Evolutionary conservation across 2,888 invertebrate species (phyloP), one percentile per base, ranked within the genome.

Genomic region (Junonia oenone): DNA sequence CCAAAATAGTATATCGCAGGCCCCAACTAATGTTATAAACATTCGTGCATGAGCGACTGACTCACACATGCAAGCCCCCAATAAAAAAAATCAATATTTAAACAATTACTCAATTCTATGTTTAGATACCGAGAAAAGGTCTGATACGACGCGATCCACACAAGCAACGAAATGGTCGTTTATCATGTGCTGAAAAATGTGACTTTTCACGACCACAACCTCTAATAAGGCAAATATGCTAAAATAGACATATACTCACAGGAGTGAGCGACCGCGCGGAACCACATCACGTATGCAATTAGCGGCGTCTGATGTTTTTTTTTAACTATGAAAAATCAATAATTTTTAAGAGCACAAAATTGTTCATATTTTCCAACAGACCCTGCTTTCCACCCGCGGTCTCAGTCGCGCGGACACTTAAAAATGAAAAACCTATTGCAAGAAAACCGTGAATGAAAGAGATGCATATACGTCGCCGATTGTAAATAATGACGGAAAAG

Each of bases 311-410:
- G 67, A 67, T 79, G 73, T 76, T 78, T 84, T 85, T n/a, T 83
- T 86, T 83, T 84, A 77, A 79, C 85, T 81, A 82, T 81, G 82
- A 74, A 89, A 88, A 87, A 90, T 90, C 90, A 90, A 90, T 90
- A 90, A 81, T 82, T 87, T 89, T 87, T 86, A 83, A 81, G 81
- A 82, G 82, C 75, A 81, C 81, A 73, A 78, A 75, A 77, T 80
- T 87, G 85, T 84, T 86, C 84, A 86, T 89, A 87, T 86, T 87
- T 88, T 86, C 83, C 81, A 73, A 71, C 57, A 72, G 78, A 78
- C 75, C 78, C 76, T 72, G 73, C 74, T 73, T 75, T 78, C 76
- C 82, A 72, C 68, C 70, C 75, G 66, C 65, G 66, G 68, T 83
- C 83, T 79, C 86, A 51, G 71, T 78, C 84, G 75, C 74, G 71